phyloP scores from a whole-genome alignment of 2,888 invertebrate species.

The Drosophila mettleri region DNA sequence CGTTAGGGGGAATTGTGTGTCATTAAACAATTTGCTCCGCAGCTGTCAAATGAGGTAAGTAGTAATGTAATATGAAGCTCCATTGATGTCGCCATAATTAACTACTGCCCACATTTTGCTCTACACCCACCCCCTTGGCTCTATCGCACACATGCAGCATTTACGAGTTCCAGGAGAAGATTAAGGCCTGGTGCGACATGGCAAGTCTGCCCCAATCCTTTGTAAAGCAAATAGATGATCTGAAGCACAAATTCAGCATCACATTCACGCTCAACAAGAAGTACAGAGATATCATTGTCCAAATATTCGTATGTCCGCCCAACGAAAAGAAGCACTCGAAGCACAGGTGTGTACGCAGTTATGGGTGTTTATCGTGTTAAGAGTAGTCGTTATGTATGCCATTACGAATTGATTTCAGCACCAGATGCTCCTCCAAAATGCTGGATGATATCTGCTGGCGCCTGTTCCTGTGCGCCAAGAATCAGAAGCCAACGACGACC shows the following conservation, averaged over 20 bases:
- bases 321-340: constrained; percentile 84
- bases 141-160: constrained; percentile 87
- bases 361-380: neutral
- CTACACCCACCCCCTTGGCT: neutral
- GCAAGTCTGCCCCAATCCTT: constrained; percentile 94
- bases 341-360: constrained; percentile 74
- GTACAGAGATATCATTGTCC: constrained; percentile 94
- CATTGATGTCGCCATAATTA: neutral
- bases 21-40: constrained; percentile 94
- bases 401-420: constrained; percentile 16
- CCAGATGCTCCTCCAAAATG: constrained; percentile 90
- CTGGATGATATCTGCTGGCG: constrained; percentile 98
- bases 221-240: constrained; percentile 91
- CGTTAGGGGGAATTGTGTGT: constrained; percentile 95
- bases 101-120: neutral
- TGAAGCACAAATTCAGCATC: constrained; percentile 96
- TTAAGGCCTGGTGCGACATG: constrained; percentile 98
- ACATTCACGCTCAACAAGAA: constrained; percentile 97
- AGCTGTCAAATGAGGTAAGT: constrained; percentile 93
- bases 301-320: constrained; percentile 91
- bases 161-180: constrained; percentile 97
- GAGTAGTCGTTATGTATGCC: neutral
- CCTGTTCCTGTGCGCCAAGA: constrained; percentile 94
- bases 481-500: constrained; percentile 93
- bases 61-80: too few species aligned